These are phyloP conservation scores for Odontophorus gujanensis DNA, from an alignment of 2,113 vertebrate species.

Conservation along the genomic window DNA sequence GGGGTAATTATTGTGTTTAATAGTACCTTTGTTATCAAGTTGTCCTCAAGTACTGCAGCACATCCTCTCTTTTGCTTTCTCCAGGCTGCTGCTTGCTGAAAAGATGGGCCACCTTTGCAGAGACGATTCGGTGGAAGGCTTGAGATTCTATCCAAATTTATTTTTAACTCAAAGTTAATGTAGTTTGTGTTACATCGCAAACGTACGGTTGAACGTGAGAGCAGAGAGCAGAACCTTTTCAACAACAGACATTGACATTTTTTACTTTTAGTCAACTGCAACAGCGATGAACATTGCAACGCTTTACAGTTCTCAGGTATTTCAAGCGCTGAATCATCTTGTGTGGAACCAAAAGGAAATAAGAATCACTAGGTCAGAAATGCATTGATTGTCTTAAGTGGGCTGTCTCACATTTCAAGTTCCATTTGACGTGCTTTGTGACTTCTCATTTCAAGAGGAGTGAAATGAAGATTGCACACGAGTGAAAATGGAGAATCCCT, in stretches of 20 bases:
- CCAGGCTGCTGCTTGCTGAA: slow-evolving; percentile 93
- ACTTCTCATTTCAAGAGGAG: slow-evolving; percentile 24
- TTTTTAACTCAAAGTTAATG: slow-evolving; percentile 86
- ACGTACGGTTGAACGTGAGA: neutral
- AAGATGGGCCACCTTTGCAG: slow-evolving; percentile 97
- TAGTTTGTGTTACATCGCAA: neutral
- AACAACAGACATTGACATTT: neutral
- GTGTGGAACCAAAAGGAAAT: slow-evolving; percentile 10
- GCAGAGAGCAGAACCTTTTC: slow-evolving; percentile 24
- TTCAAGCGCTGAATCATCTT: slow-evolving; percentile 44
- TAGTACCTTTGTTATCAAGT: neutral
- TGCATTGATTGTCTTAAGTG: neutral
- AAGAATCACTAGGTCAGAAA: slow-evolving; percentile 32
- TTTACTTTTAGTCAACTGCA: neutral
- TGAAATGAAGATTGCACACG: neutral
- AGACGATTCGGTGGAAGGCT: slow-evolving; percentile 97
- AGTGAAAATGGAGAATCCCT: neutral
- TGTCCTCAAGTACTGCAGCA: neutral
- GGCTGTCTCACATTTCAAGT: neutral
- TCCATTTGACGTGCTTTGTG: neutral
- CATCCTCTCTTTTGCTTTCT: slow-evolving; percentile 1
- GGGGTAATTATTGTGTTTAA: neutral
- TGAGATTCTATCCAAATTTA: slow-evolving; percentile 95
- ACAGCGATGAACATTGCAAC: slow-evolving; percentile 9
- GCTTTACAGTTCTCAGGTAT: slow-evolving; percentile 61